These are phyloP conservation scores for Microtus oregoni DNA, from an alignment of 2,113 vertebrate species.

Conservation along the genomic window DNA sequence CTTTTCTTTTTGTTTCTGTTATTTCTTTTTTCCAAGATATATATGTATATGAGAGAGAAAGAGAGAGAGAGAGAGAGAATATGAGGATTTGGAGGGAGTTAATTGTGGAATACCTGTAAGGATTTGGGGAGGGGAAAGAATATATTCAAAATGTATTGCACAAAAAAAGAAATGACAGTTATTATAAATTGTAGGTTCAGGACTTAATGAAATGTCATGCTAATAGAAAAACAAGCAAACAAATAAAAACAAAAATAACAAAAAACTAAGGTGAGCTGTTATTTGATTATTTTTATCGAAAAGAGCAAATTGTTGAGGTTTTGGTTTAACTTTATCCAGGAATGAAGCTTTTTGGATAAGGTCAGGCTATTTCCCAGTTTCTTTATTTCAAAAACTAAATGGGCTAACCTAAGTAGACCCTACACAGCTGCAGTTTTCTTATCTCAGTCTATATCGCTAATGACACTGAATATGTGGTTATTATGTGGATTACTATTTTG, in stretches of 20 bases:
- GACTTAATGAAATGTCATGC: background rate
- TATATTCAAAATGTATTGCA: background rate
- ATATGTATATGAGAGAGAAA: background rate
- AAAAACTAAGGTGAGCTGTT: background rate
- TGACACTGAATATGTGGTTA: background rate
- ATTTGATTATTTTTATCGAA: background rate
- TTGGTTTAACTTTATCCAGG: background rate
- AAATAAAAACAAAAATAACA: background rate
- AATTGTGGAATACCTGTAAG: background rate
- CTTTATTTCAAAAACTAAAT: background rate
- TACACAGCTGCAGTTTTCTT: background rate
- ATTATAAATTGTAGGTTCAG: background rate
- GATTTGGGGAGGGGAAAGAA: background rate
- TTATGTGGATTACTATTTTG: background rate
- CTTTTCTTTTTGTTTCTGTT: background rate
- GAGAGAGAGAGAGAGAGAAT: no score
- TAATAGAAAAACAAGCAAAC: background rate
- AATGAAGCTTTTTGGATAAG: background rate
- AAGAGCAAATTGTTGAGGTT: background rate
- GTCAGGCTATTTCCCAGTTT: background rate
- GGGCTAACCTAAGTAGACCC: background rate
- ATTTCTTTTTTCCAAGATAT: background rate
- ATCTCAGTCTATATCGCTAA: background rate
- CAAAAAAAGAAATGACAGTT: background rate
- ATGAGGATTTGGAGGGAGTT: background rate